Conservation (phyloP, 2,113 vertebrate genomes). For the Rhabdornis inornatus region DNA sequence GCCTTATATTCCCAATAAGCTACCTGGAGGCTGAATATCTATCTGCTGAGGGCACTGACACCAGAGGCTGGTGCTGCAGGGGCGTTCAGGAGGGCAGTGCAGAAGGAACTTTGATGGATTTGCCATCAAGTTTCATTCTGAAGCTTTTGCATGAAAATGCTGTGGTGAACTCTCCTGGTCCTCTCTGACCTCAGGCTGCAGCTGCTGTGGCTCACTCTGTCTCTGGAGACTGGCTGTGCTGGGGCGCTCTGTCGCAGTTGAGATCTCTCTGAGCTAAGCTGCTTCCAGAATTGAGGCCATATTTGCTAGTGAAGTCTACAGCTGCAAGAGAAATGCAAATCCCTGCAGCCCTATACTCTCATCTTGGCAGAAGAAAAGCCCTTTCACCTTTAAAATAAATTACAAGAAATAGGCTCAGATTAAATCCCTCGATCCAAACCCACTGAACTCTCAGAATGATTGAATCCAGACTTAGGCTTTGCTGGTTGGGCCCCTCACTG, state of each 20-base stretch:
- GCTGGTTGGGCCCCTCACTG: neutral
- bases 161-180: neutral
- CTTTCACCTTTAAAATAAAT: constrained; percentile 49
- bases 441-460: constrained; percentile 2
- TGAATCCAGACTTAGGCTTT: constrained; percentile 11
- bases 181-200: neutral
- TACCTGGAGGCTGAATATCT: neutral
- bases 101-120: neutral
- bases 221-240: neutral
- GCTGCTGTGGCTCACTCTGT: neutral
- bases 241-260: neutral
- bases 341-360: neutral
- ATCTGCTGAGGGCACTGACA: neutral
- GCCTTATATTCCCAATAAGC: neutral
- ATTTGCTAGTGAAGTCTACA: neutral
- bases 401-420: constrained; percentile 3
- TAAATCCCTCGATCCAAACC: constrained; percentile 7
- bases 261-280: neutral
- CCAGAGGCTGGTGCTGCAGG: fast-evolving
- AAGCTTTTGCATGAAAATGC: neutral
- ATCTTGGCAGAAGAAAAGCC: constrained; percentile 45
- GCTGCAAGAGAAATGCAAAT: constrained; percentile 46
- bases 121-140: neutral
- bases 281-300: neutral
- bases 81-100: neutral